Evolutionary conservation across 2,888 invertebrate genomes (phyloP).

Genomic region (Malacosoma neustria): DNA sequence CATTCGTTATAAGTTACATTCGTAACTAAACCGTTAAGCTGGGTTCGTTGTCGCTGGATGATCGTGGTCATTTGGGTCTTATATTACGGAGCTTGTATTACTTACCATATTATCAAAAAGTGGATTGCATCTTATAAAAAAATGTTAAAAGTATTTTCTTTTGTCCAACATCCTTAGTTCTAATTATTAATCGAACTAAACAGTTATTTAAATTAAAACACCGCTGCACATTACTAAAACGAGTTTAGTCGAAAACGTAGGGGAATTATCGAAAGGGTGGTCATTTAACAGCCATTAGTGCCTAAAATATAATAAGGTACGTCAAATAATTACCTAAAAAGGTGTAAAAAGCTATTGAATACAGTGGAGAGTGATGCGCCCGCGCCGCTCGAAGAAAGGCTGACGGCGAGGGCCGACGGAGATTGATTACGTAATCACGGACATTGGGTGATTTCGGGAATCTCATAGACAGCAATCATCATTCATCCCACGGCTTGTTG

Average conservation of each 20-base stretch:
- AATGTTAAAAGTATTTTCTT: too few species aligned
- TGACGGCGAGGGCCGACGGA: constrained; percentile 54
- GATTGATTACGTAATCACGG: constrained; percentile 72
- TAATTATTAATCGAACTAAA: too few species aligned
- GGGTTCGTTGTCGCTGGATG: too few species aligned
- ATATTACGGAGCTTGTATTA: too few species aligned
- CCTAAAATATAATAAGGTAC: constrained; percentile 59
- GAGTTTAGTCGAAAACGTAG: constrained; percentile 27
- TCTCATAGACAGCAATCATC: constrained; percentile 65
- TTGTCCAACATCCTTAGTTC: too few species aligned
- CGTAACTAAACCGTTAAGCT: too few species aligned
- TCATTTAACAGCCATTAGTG: constrained; percentile 62
- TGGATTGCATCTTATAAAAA: too few species aligned
- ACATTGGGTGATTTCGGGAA: constrained; percentile 59
- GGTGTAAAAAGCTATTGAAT: constrained; percentile 58
- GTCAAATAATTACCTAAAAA: constrained; percentile 65
- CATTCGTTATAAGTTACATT: too few species aligned
- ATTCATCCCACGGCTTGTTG: constrained; percentile 66
- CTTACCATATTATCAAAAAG: too few species aligned
- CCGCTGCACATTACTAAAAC: constrained; percentile 31
- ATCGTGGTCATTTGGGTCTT: too few species aligned
- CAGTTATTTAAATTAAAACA: constrained; percentile 12
- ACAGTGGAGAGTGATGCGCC: constrained; percentile 50
- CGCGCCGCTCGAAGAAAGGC: constrained; percentile 61
- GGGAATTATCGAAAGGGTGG: constrained; percentile 49